Percentiles rank a stretch among this genome's conserved stretches.
Conservation (phyloP, 2,888 invertebrate genomes). For the Pristionchus entomophagus region DNA sequence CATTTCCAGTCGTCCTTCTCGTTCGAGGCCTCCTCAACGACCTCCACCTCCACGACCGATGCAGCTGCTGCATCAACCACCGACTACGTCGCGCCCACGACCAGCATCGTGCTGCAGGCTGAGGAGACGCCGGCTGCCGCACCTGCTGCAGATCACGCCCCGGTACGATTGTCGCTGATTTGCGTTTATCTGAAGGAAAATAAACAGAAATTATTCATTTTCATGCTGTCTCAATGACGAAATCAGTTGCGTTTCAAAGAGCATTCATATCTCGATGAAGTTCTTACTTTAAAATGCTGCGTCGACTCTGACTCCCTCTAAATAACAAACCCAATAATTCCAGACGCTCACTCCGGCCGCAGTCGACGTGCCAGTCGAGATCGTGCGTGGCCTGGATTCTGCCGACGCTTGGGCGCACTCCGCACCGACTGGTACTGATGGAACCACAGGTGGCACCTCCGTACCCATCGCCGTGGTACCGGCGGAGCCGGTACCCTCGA, state of each 20-base stretch:
- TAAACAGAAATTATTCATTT: background rate
- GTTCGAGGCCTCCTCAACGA: background rate
- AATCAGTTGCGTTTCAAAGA: background rate
- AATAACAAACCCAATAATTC: background rate
- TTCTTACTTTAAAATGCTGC: too few relatives aligned
- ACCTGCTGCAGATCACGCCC: background rate
- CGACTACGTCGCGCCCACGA: background rate
- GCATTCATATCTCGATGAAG: too few relatives aligned
- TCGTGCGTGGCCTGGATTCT: constrained; percentile 13
- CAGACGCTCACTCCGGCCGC: constrained; percentile 11
- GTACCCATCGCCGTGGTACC: background rate
- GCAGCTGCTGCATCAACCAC: background rate
- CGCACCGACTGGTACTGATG: background rate
- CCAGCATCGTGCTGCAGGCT: background rate
- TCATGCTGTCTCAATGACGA: background rate
- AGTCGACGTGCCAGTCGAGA: constrained; percentile 22
- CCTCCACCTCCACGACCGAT: background rate
- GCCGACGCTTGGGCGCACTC: background rate
- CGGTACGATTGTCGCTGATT: too few relatives aligned
- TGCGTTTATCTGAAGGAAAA: background rate
- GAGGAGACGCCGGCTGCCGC: background rate
- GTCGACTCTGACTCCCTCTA: too few relatives aligned
- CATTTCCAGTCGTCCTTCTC: background rate
- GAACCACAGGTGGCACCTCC: background rate
- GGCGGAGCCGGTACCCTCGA: too few relatives aligned